Conservation (phyloP, 2,113 vertebrate genomes). For the Cervus canadensis region DNA sequence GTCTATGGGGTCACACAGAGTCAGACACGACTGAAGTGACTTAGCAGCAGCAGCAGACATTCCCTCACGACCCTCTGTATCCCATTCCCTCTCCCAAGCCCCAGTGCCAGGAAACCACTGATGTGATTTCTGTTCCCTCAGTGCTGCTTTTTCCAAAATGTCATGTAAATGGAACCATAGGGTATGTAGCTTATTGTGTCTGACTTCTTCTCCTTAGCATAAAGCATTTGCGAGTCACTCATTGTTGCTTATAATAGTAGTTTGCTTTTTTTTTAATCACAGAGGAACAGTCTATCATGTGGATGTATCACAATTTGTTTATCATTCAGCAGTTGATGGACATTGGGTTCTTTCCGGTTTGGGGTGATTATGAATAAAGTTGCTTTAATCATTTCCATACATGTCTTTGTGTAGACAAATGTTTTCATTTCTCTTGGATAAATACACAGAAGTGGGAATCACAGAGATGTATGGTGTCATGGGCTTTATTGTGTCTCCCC, state of each 20-base stretch:
- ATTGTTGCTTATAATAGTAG: not conserved
- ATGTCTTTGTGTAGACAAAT: not conserved
- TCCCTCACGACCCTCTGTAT: not conserved
- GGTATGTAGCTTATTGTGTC: not conserved
- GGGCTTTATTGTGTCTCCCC: not conserved
- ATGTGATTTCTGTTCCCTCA: not conserved
- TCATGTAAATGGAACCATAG: not conserved
- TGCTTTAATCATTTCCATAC: not conserved
- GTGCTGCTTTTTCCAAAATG: not conserved
- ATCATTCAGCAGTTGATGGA: not conserved
- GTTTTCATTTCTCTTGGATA: slow-evolving; percentile 13
- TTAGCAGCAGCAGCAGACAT: too few species aligned
- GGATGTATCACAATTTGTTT: not conserved
- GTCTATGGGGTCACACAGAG: not conserved
- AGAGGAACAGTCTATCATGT: not conserved
- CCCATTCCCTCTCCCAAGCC: not conserved
- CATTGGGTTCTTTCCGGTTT: not conserved
- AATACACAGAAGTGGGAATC: not conserved
- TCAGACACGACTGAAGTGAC: accelerated
- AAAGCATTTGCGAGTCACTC: not conserved
- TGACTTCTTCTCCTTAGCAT: not conserved
- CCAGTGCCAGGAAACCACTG: not conserved
- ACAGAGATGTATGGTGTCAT: too few species aligned
- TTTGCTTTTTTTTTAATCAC: not conserved
- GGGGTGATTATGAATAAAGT: not conserved